Evolutionary conservation across 92 coral and sea anemone species (phyloP), one percentile per base, ranked within the genome.

Genomic region (Nematostella vectensis): DNA sequence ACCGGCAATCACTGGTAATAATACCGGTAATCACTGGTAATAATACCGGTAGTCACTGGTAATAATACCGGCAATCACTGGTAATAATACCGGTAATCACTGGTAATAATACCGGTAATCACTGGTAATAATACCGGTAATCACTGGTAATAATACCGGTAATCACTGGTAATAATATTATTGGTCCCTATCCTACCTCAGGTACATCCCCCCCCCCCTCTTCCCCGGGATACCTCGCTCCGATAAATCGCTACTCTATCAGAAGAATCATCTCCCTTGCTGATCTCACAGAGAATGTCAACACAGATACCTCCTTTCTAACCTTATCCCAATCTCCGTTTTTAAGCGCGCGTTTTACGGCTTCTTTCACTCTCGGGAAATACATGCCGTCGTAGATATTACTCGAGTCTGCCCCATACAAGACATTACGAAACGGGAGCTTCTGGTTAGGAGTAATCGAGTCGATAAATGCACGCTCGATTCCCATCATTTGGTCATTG

Each of bases 381-480:
- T 62, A 71, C 0, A 33, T 18, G 0, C 95, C 95, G 1, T 51
- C 23, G 57, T 85, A 85, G 25, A 58, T 63, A 47, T 85, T 80
- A 11, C 47, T 26, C 27, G 66, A 40, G 39, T 71, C 58, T 0
- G 78, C 81, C 17, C 81, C 88, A 19, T 60, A 85, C 19, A 85
- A 50, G 21, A 85, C 84, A 20, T 85, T 81, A 38, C 77, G 64
- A 44, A 85, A 71, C n/a, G 43, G 55, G 28, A 50, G 27, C 9
- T 68, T 82, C 10, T 62, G 53, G 24, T 61, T 54, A 30, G 31
- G 33, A 11, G 70, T 80, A 27, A 55, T 25, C 19, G 80, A 65
- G 20, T 76, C 63, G 3, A 93, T 67, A 45, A 88, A 93, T 19
- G 87, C 78, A 48, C 81, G 91, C 37, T 93, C 96, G 2, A 93